Base-by-base conservation (phyloP, 2,797 vertebrate species). In the Gobio occitaniae region DNA sequence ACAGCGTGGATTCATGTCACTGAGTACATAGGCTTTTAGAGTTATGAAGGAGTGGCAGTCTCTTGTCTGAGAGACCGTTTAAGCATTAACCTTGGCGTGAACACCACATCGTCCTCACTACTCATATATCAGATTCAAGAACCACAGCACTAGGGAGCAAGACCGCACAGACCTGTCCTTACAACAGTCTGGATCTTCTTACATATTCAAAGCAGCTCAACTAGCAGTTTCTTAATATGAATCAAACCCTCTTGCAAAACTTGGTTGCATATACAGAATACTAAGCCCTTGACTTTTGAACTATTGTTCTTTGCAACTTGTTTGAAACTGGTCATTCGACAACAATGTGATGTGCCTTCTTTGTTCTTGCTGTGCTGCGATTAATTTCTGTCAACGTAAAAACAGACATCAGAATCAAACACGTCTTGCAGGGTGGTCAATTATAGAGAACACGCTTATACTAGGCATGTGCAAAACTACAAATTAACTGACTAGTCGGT, bases 211-310 rank as follows among this genome's bases (percentile, higher is more conserved):
- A 56, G 36, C 32, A 56, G 48, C 79, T 80, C 36, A 80, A 54
- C 78, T 66, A 63, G 44, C 29, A 41, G 74, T 77, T 63, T 78
- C 61, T 79, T 48, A 21, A n/a, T 47, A 59, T n/a, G n/a, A 78
- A 61, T 29, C 56, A 78, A 79, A 79, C 44, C 15, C 44, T 21
- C 25, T 32, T 50, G 29, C 78, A 66, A 66, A 79, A 48, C 59
- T 29, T 17, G 48, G 56, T 41, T 63, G 56, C 38, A 61, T 47
- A 9, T 32, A 36, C 17, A 50, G 16, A 15, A 65, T 50, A 29
- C n/a, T 19, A 66, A 38, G 29, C 6, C 47, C 50, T 76, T 0
- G 4, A 36, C 1, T 54, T 75, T n/a, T 25, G 11, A 61, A 61
- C 12, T 48, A 48, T 6, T 66, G 44, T 66, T 66, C 47, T 32